These are phyloP conservation scores for Micrastur ruficollis DNA, from an alignment of 2,797 vertebrate genomes.

Conservation along the genomic window DNA sequence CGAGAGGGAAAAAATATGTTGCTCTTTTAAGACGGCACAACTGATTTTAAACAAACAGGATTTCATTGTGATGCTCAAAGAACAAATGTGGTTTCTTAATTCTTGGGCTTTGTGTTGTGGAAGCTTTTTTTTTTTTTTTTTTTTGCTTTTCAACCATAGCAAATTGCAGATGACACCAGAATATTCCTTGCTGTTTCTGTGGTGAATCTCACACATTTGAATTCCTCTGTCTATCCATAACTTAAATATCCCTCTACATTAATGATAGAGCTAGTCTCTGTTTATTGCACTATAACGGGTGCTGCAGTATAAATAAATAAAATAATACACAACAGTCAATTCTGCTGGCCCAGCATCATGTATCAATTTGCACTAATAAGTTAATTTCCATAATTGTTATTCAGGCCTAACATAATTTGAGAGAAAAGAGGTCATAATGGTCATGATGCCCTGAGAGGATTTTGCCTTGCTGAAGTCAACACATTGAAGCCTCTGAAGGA, in stretches of 20 bases:
- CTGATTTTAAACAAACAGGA: background rate
- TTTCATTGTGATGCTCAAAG: background rate
- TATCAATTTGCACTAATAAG: constrained; percentile 58
- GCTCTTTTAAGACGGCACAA: background rate
- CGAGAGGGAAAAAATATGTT: background rate
- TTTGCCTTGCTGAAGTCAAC: constrained; percentile 53
- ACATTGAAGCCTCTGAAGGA: constrained; percentile 1
- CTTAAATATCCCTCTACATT: background rate
- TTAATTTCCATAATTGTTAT: constrained; percentile 54
- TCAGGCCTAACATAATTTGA: constrained; percentile 53
- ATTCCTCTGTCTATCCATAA: background rate
- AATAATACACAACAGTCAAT: background rate
- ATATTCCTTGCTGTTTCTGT: background rate
- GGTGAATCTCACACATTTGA: background rate
- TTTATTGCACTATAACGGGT: background rate
- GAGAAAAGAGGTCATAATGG: constrained; percentile 42
- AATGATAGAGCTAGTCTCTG: background rate
- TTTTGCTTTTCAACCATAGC: background rate
- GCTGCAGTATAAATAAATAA: constrained; percentile 20
- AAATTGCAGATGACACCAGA: background rate
- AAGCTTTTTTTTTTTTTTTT: background rate
- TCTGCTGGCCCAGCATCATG: constrained; percentile 5
- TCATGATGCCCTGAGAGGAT: constrained; percentile 50
- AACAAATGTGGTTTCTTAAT: background rate
- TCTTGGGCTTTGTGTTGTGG: background rate